A percentile compares a stretch with the other conserved stretches of the same genome.
These are phyloP conservation scores for Eristalinus aeneus DNA, from an alignment of 2,888 invertebrate genomes.

Conservation along the genomic window DNA sequence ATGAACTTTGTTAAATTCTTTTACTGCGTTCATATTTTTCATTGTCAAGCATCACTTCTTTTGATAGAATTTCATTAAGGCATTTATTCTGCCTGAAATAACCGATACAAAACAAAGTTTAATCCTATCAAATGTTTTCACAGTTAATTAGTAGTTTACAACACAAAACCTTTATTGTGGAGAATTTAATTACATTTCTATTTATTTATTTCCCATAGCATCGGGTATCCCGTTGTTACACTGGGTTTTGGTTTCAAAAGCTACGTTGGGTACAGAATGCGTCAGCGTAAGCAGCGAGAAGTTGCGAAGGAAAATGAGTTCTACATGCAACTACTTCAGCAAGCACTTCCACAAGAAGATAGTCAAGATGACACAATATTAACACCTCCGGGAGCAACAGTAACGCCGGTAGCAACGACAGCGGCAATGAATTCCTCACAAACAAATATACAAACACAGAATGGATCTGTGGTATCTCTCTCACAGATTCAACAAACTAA, in stretches of 20 bases:
- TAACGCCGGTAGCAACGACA: slow-evolving; percentile 63
- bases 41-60: no score
- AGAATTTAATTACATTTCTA: background rate
- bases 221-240: slow-evolving; percentile 96
- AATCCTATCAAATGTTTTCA: no score
- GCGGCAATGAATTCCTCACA: slow-evolving; percentile 65
- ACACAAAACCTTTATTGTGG: no score
- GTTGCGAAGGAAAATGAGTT: slow-evolving; percentile 97
- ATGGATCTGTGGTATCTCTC: slow-evolving; percentile 57
- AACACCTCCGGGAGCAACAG: slow-evolving; percentile 42
- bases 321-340: slow-evolving; percentile 94
- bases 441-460: slow-evolving; percentile 49
- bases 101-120: no score
- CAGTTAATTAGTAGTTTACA: no score
- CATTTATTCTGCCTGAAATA: no score
- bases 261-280: slow-evolving; percentile 93
- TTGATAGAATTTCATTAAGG: no score
- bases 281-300: slow-evolving; percentile 94
- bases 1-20: no score
- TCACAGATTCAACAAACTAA: slow-evolving; percentile 34
- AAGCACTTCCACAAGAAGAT: slow-evolving; percentile 89
- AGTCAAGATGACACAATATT: slow-evolving; percentile 72
- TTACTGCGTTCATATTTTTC: no score
- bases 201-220: slow-evolving; percentile 81
- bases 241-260: slow-evolving; percentile 98